phyloP scores from a whole-genome alignment of 2,888 invertebrate species.

The Chirona hameri region DNA sequence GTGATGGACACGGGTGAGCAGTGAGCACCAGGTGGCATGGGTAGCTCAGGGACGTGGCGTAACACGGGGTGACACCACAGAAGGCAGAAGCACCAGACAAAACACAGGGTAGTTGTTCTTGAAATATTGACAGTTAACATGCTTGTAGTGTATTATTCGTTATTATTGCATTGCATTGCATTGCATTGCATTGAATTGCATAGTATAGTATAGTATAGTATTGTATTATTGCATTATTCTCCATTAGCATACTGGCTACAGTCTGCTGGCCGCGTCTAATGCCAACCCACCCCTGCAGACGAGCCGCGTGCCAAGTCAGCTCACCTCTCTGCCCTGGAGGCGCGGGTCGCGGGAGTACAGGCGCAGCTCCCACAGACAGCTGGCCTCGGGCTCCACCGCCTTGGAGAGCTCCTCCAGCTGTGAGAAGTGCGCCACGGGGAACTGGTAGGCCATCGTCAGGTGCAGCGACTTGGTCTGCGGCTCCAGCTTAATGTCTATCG shows the following conservation, averaged over 20 bases:
- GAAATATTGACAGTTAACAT: too few species aligned
- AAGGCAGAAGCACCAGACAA: too few species aligned
- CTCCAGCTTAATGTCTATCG: conserved; percentile 29
- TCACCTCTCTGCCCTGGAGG: conserved; percentile 65
- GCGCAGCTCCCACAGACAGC: conserved; percentile 76
- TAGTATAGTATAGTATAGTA: too few species aligned
- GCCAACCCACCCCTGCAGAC: too few species aligned
- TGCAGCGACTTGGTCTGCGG: conserved; percentile 66
- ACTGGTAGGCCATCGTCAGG: conserved; percentile 84
- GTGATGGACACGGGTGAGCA: not conserved
- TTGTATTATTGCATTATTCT: too few species aligned
- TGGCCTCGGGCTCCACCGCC: conserved; percentile 62
- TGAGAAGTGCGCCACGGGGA: conserved; percentile 66
- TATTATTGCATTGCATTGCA: too few species aligned
- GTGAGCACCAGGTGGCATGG: not conserved
- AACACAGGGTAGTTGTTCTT: too few species aligned
- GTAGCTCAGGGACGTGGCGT: not conserved
- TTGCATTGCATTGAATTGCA: too few species aligned
- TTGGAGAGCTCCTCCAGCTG: conserved; percentile 69
- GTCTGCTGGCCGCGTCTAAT: too few species aligned
- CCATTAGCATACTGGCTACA: too few species aligned
- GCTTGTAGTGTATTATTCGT: too few species aligned
- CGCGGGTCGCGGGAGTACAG: conserved; percentile 80
- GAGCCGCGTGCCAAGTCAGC: not conserved
- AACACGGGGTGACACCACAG: too few species aligned